Evolutionary conservation across 30 jellyfish, hydroid and myxozoan genomes (phyloP).

Genomic region (Turritopsis dohrnii): DNA sequence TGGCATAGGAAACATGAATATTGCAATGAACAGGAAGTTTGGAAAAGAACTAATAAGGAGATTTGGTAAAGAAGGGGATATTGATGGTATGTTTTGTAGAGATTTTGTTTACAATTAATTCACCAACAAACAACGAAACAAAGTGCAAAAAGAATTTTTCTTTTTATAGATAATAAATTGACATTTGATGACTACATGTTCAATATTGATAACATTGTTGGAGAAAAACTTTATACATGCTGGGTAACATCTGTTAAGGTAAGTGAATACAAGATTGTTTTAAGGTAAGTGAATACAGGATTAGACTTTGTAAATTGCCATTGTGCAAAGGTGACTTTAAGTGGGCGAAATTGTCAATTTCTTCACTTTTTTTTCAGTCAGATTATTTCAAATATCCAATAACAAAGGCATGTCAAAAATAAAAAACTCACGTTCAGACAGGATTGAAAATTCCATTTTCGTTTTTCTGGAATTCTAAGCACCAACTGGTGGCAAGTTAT

Average conservation of each 20-base stretch:
- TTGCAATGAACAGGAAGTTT: constrained; percentile 22
- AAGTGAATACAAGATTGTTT: not conserved
- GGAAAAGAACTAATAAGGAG: constrained; percentile 17
- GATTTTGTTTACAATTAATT: not conserved
- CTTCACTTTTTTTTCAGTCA: no score
- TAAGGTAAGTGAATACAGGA: no score
- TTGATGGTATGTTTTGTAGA: not conserved
- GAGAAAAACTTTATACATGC: constrained; percentile 3
- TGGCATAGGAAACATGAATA: not conserved
- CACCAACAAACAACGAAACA: not conserved
- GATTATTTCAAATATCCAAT: no score
- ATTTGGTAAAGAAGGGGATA: constrained; percentile 27
- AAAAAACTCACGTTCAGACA: no score
- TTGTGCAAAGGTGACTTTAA: no score
- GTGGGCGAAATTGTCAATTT: no score
- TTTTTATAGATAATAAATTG: not conserved
- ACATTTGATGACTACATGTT: not conserved
- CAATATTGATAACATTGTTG: not conserved
- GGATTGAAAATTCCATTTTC: no score
- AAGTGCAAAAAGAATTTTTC: not conserved
- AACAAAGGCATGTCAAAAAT: no score
- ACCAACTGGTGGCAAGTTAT: no score
- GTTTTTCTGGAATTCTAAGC: no score
- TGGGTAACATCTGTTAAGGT: constrained; percentile 20
- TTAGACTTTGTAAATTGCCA: no score